Evolutionary conservation across 2,888 invertebrate species (phyloP), one percentile per base, ranked within the genome.

Genomic region (Neoitamus cyanurus): DNA sequence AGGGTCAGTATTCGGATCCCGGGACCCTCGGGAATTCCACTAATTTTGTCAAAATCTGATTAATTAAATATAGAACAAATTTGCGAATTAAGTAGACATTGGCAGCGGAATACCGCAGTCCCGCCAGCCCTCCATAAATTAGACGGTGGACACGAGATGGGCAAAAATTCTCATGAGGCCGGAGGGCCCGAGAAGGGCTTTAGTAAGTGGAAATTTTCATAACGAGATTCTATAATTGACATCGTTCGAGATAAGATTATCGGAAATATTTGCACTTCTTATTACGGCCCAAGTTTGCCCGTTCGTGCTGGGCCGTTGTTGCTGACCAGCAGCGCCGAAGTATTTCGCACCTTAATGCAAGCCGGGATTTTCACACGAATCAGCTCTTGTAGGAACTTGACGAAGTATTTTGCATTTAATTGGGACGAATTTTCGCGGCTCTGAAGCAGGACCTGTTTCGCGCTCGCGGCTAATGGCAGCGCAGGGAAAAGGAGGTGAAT

Each of bases 191-290:
- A 78, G 69, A 70, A 83, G 36, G 83, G 84, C 84, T 86, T 86
- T 85, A 84, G 86, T 86, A 87, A 86, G 87, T 87, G 87, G 87
- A 86, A 86, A 86, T 86, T 87, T 87, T 86, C 86, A 86, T 86
- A 73, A 87, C 85, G 84, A 87, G 87, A 86, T 87, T 87, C 86
- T 87, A 86, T 87, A 87, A 87, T 87, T 87, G 87, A 87, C 87
- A 87, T 85, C 87, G 86, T 87, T 87, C 86, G 86, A 87, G 87
- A 87, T 87, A 87, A 87, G 87, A 87, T 87, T 87, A 86, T 87
- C 87, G 85, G 86, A 87, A 87, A 87, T 87, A 87, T 87, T 87
- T 87, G 85, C 86, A 86, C 87, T 85, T 85, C 83, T 86, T 86
- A 87, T 86, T 86, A 86, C 86, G 86, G 86, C 85, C 5, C 86